These are phyloP conservation scores for Blastobasis lacticolella DNA, from an alignment of 2,888 invertebrate species.

Conservation along the genomic window DNA sequence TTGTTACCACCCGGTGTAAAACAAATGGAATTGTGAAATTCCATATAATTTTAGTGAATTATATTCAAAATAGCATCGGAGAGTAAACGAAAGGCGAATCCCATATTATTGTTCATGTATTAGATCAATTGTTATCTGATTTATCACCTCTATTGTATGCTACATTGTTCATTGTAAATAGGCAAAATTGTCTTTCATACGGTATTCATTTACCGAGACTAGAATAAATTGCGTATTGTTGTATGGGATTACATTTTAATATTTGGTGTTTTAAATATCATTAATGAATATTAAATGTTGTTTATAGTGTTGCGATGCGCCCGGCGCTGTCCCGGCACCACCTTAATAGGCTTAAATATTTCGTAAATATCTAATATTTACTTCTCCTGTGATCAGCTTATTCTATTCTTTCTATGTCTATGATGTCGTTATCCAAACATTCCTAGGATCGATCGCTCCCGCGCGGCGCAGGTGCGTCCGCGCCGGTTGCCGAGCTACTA, in stretches of 20 bases:
- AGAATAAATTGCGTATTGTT: conserved; percentile 45
- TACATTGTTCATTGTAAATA: conserved; percentile 56
- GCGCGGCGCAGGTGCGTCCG: too few species aligned
- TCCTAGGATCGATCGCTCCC: conserved; percentile 26
- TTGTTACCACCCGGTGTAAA: conserved; percentile 69
- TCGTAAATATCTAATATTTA: conserved; percentile 65
- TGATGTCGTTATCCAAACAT: conserved; percentile 61
- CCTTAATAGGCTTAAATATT: conserved; percentile 44
- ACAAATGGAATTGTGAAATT: conserved; percentile 41
- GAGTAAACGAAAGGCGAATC: conserved; percentile 36
- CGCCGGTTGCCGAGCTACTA: too few species aligned
- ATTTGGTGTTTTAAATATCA: conserved; percentile 58
- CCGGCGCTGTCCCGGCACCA: conserved; percentile 42
- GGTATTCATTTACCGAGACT: conserved; percentile 42
- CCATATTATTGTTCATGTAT: conserved; percentile 56
- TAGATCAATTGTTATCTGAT: conserved; percentile 55
- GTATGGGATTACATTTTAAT: conserved; percentile 48
- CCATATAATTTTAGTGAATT: conserved; percentile 37
- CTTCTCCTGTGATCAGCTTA: conserved; percentile 65
- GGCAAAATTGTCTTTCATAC: conserved; percentile 49
- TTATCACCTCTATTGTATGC: conserved; percentile 29
- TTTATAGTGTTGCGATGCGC: conserved; percentile 37
- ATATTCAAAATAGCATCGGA: conserved; percentile 37
- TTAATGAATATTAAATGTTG: conserved; percentile 51
- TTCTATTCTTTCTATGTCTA: conserved; percentile 50